Evolutionary conservation across 2,113 vertebrate genomes (phyloP), one percentile per base, ranked within the genome.

Genomic region (Peromyscus californicus): DNA sequence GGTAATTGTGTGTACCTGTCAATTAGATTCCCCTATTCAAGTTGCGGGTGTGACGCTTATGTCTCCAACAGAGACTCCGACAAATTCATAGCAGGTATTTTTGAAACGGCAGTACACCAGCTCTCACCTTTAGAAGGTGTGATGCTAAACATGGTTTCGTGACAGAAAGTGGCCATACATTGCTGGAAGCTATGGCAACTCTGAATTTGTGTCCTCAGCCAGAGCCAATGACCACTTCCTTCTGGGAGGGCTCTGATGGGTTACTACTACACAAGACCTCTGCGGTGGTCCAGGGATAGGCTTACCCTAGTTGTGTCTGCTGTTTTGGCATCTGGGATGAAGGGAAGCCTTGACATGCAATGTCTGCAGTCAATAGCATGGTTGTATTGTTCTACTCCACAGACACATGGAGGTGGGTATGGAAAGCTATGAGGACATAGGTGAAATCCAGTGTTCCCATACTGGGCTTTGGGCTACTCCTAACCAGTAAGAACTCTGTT

Each of bases 241-340:
- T 89, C 33, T 76, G 42, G 17, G 17, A 36, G 69, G 17, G 15
- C 9, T 33, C 17, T 26, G 1, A 51, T 0, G 78, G 5, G 26
- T 36, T 31, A 19, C 13, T 5, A 0, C 22, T 3, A 24, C 2
- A 7, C 0, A 0, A 11, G 9, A 10, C 48, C 70, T 51, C 15
- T 12, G 59, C 1, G 7, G 22, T 5, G 21, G 76, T 17, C 7
- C 4, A 4, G 21, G 72, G 59, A 31, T 3, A 57, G 67, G 31
- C 69, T 59, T 48, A 5, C 80, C 45, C 84, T 21, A 10, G 13
- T 39, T 17, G 15, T 1, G 16, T 76, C 36, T 15, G 3, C 39
- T 13, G 5, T 42, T 26, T 19, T 11, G 67, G 67, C 29, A 31
- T 65, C 45, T 7, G n/a, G 76, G 13, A 11, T 36, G 90, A 45